Evolutionary conservation across 2,888 invertebrate genomes (phyloP), one percentile per base, ranked within the genome.

Genomic region (Dexiosoma caninum): DNA sequence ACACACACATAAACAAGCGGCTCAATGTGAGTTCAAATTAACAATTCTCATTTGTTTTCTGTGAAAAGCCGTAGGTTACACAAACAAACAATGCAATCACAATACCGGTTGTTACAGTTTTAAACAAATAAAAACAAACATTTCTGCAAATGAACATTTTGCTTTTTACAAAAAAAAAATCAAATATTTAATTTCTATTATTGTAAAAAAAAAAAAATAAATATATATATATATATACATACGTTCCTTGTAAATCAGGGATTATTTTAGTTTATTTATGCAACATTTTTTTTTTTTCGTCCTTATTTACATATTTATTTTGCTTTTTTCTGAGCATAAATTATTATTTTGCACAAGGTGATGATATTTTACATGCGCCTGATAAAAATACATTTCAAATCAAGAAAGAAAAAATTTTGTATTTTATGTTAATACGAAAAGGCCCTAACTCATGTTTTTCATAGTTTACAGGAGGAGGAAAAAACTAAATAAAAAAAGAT

Each of bases 31-130:
- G 10, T 37, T 3, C 27, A 59, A 59, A 59, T 46, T 35, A 19
- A 57, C 69, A 59, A 76, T 59, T 37, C 32, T 75, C 49, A 69
- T 76, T 76, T 69, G 59, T 67, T 67, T 37, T 44, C n/a, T 37
- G 46, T 37, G 7, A 74, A 74, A 66, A 30, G 35, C 59, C 62
- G 19, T 44, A 62, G 70, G 78, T 71, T 71, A 66, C 71, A 59
- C 32, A 49, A 10, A 53, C 9, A 35, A 51, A 53, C 46, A 64
- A 59, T n/a, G 51, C 59, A 66, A 44, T 69, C 46, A 69, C 59
- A 53, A 37, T 62, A 10, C 21, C 57, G 42, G 19, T 66, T 51
- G 51, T 53, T 37, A 27, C 49, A 64, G 19, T 32, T 12, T 62
- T 23, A n/a, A 32, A 30, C 4, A 32, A 59, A 53, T 14, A 53